phyloP scores from a whole-genome alignment of 2,888 invertebrate genomes.

The Diaperis boleti region DNA sequence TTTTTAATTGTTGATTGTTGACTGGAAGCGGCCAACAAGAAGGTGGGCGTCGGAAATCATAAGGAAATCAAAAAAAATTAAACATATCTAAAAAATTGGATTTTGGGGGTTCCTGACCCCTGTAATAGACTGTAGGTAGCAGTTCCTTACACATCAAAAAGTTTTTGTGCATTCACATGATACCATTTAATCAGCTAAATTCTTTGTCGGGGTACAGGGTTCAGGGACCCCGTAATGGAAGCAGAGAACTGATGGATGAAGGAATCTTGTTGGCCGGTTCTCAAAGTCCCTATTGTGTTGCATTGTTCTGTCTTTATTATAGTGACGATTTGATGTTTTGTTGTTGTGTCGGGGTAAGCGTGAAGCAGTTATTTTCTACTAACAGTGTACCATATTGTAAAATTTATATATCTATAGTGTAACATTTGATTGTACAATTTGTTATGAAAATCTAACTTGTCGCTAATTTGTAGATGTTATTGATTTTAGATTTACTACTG shows the following conservation, averaged over 20 bases:
- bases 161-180: too few relatives aligned
- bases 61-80: conserved; percentile 31
- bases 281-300: conserved; percentile 2
- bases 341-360: conserved; percentile 42
- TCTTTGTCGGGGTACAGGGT: neutral
- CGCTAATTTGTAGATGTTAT: conserved; percentile 55
- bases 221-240: neutral
- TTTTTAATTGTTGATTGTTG: conserved; percentile 15
- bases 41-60: conserved; percentile 4
- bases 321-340: conserved; percentile 41
- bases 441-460: conserved; percentile 52
- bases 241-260: neutral
- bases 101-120: too few relatives aligned
- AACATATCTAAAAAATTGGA: conserved; percentile 19
- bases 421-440: conserved; percentile 61
- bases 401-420: conserved; percentile 52
- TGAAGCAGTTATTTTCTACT: conserved; percentile 43
- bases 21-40: conserved; percentile 21
- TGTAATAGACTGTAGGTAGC: too few relatives aligned
- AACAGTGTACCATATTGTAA: conserved; percentile 49
- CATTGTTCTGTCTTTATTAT: conserved; percentile 8
- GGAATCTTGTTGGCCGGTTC: conserved; percentile 18
- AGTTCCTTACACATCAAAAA: too few relatives aligned
- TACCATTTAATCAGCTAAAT: too few relatives aligned
- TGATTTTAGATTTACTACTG: conserved; percentile 50